These are phyloP conservation scores for Cettia cetti DNA, from an alignment of 2,113 vertebrate genomes.

Conservation along the genomic window DNA sequence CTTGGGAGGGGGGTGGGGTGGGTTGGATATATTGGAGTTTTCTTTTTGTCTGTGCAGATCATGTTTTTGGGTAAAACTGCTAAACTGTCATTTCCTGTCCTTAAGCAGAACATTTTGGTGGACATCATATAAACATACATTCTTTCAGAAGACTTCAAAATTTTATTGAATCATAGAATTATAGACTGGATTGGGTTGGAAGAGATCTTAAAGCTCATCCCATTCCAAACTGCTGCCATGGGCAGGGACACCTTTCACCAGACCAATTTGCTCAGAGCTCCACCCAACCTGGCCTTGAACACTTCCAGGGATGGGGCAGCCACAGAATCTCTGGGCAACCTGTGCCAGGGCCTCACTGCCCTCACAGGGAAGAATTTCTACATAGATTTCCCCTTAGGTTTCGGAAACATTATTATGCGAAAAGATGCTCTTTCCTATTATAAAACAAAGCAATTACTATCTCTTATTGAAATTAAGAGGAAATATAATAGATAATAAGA, in stretches of 20 bases:
- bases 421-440: neutral
- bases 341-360: neutral
- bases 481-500: neutral
- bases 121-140: neutral
- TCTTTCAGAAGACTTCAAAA: neutral
- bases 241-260: neutral
- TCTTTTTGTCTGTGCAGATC: neutral
- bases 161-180: neutral
- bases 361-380: neutral
- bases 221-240: neutral
- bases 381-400: neutral
- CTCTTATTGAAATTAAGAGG: neutral
- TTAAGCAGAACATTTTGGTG: neutral
- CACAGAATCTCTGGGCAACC: neutral
- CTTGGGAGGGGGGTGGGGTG: rapidly evolving
- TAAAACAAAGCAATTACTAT: neutral
- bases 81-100: neutral
- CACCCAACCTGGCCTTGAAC: neutral
- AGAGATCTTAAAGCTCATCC: neutral
- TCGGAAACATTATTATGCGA: neutral
- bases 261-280: too few species aligned
- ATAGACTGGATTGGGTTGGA: neutral
- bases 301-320: neutral
- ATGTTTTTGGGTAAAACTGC: neutral
- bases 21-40: neutral